Evolutionary conservation across 2,888 invertebrate species (phyloP).

Genomic region (Meteorus colon): DNA sequence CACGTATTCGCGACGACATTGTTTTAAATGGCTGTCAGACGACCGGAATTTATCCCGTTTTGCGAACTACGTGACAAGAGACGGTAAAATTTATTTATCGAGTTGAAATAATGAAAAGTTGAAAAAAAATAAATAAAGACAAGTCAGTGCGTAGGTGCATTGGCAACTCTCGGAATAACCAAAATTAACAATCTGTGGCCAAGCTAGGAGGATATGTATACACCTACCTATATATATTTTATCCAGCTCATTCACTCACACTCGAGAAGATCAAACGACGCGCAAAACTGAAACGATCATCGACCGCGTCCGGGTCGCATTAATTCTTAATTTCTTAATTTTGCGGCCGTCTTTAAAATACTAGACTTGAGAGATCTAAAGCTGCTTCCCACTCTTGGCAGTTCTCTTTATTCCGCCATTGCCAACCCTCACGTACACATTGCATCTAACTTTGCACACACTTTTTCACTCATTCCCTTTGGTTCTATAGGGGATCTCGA

Average conservation of each 20-base stretch:
- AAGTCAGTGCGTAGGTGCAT: not conserved
- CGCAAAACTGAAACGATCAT: constrained; percentile 47
- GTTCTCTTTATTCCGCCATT: constrained; percentile 33
- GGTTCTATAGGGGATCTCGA: constrained; percentile 59
- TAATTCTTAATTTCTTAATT: constrained; percentile 70
- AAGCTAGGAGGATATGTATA: not conserved
- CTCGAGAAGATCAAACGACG: constrained; percentile 48
- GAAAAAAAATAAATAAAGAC: not conserved
- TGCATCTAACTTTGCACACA: constrained; percentile 49
- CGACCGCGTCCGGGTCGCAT: constrained; percentile 60
- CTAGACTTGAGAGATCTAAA: constrained; percentile 57
- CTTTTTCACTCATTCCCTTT: constrained; percentile 39
- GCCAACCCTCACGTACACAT: constrained; percentile 34
- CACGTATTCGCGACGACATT: constrained; percentile 72
- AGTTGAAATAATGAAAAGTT: constrained; percentile 12
- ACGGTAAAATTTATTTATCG: constrained; percentile 71
- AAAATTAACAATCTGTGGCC: not conserved
- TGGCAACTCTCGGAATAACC: not conserved
- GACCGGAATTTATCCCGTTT: constrained; percentile 72
- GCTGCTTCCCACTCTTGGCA: constrained; percentile 3
- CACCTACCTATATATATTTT: not conserved
- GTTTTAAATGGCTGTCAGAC: constrained; percentile 73
- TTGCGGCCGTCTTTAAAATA: constrained; percentile 63
- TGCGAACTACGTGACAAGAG: constrained; percentile 69
- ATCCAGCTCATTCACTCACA: not conserved